These are phyloP conservation scores for Dromiciops gliroides DNA, from an alignment of 2,113 vertebrate genomes.

Conservation along the genomic window DNA sequence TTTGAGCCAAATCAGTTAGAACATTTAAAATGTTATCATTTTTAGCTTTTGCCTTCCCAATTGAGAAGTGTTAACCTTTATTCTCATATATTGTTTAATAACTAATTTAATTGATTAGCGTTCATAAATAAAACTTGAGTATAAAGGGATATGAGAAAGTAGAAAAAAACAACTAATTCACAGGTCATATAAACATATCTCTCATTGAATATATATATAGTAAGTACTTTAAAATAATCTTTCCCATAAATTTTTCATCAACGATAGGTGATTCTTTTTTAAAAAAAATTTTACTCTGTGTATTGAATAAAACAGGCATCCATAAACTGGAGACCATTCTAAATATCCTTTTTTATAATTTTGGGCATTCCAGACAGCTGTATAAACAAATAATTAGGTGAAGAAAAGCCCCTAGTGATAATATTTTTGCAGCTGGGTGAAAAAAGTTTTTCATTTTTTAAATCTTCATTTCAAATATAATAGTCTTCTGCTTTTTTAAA, in stretches of 20 bases:
- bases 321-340: background rate
- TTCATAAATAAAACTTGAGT: background rate
- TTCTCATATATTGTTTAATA: background rate
- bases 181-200: background rate
- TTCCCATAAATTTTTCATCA: background rate
- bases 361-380: slow-evolving; percentile 27
- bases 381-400: slow-evolving; percentile 54
- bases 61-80: background rate
- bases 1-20: slow-evolving; percentile 9
- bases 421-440: slow-evolving; percentile 51
- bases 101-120: background rate
- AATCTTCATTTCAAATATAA: slow-evolving; percentile 18
- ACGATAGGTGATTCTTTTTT: background rate
- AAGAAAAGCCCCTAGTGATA: slow-evolving; percentile 7
- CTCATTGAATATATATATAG: background rate
- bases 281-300: background rate
- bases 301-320: background rate
- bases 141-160: background rate
- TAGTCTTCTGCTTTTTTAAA: slow-evolving; percentile 50
- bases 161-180: background rate
- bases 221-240: background rate
- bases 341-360: too few species aligned
- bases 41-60: background rate
- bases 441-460: slow-evolving; percentile 57
- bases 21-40: background rate